Conservation (phyloP, 2,113 vertebrate genomes). For the Marcusenius ussheri region DNA sequence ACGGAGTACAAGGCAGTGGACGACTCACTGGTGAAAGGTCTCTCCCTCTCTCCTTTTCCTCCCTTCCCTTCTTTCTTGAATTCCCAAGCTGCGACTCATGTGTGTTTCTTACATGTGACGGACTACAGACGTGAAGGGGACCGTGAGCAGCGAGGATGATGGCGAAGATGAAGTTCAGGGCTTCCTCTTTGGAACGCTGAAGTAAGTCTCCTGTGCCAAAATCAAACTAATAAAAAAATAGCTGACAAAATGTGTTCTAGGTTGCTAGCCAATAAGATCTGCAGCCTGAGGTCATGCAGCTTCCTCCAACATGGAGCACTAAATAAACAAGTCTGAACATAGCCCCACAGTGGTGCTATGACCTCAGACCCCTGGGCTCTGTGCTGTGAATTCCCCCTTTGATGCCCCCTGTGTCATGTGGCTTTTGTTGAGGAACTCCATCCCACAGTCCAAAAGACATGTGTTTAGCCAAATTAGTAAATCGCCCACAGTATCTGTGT, state of each 20-base stretch:
- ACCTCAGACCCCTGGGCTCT: not conserved
- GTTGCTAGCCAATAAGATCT: not conserved
- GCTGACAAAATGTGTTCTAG: not conserved
- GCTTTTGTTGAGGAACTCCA: not conserved
- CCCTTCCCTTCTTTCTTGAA: not conserved
- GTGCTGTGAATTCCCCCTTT: not conserved
- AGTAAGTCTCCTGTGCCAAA: conserved; percentile 59
- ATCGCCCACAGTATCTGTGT: not conserved
- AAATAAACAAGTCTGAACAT: not conserved
- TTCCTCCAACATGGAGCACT: not conserved
- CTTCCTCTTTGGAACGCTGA: conserved; percentile 83
- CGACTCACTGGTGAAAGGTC: conserved; percentile 78
- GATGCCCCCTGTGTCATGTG: not conserved
- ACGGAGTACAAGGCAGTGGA: conserved; percentile 95
- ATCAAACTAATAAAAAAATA: not conserved
- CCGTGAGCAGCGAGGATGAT: conserved; percentile 52
- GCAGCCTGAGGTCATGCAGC: not conserved
- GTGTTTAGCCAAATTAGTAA: not conserved
- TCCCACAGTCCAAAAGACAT: not conserved
- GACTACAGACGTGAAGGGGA: conserved; percentile 63
- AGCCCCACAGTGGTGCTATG: not conserved
- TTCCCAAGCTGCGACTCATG: not conserved
- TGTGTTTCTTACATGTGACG: not conserved
- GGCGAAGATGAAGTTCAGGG: conserved; percentile 78
- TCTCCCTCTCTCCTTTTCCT: not conserved